A percentile compares a stretch with the other conserved stretches of the same genome.
Evolutionary conservation across 2,113 vertebrate genomes (phyloP).

Genomic region (Periophthalmodon schlosseri): DNA sequence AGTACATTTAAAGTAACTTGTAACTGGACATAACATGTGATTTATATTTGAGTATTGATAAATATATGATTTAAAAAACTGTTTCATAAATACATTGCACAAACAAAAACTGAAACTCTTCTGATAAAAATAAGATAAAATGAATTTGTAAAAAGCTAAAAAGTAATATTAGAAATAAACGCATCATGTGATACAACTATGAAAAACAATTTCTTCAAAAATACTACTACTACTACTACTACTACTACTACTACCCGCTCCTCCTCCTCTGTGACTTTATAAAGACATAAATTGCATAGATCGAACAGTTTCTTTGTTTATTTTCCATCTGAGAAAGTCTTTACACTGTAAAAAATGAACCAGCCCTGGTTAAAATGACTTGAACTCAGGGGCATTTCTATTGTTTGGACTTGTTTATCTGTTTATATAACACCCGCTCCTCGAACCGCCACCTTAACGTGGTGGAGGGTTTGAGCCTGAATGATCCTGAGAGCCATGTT

Average conservation of each 20-base stretch:
- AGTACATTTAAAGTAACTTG: not conserved
- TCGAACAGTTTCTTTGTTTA: constrained; percentile 28
- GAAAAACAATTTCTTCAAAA: not conserved
- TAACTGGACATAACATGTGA: not conserved
- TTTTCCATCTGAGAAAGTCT: constrained; percentile 19
- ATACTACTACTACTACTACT: not conserved
- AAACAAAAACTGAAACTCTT: too few species aligned
- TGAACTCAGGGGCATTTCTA: not conserved
- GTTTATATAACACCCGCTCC: too few species aligned
- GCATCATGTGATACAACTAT: not conserved
- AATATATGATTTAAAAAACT: not conserved
- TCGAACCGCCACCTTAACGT: too few species aligned
- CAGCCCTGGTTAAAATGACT: not conserved
- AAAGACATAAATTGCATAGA: constrained; percentile 66
- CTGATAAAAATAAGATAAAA: not conserved
- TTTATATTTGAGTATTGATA: not conserved
- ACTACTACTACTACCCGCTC: not conserved
- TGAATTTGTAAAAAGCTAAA: not conserved
- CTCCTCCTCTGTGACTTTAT: not conserved
- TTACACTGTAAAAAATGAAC: not conserved
- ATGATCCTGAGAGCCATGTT: too few species aligned
- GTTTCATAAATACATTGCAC: not conserved
- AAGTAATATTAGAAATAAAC: not conserved
- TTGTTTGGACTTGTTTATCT: not conserved
- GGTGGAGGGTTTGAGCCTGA: too few species aligned